Evolutionary conservation across 2,797 vertebrate species (phyloP), one percentile per base, ranked within the genome.

Genomic region (Tapirus indicus): DNA sequence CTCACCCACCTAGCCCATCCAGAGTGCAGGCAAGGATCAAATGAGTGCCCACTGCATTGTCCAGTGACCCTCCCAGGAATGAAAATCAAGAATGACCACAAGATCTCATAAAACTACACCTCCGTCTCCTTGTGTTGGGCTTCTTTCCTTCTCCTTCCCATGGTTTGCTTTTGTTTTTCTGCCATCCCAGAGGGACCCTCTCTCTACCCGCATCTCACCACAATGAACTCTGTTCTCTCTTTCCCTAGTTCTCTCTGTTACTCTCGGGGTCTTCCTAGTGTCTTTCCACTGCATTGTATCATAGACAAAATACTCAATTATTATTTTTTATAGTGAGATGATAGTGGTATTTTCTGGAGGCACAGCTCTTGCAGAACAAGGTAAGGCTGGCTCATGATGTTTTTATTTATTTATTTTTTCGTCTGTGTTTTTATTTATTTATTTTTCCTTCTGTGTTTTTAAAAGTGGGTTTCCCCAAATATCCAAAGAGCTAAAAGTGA

Each of bases 401-500:
- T 16, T 90, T 58, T 66, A 74, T 52, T 58, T 66, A 74, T 52
- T 52, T 52, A 52, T 52, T 52, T 52, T 52, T 38, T 54, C 56
- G 64, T 17, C 23, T 62, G 12, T 62, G 32, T 60, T 16, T 90
- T 58, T 66, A 74, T 52, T 16, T 52, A 52, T 52, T 52, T 52
- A 52, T 52, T 52, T 52, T 52, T 52, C 58, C 56, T 68, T 17
- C 23, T 62, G 12, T 62, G 32, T 60, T 16, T 90, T 58, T 66
- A 78, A 68, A 94, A 60, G 58, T 14, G 72, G 23, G 10, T 84
- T 89, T 92, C 29, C 35, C 54, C n/a, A 77, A 49, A 83, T 80
- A 92, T 41, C 54, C 29, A 56, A 85, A 84, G 44, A 92, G 25
- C 82, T 91, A 38, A 60, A 92, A 86, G 47, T 17, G 64, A 97